Evolutionary conservation across 2,888 invertebrate species (phyloP).

Genomic region (Hybos culiciformis): DNA sequence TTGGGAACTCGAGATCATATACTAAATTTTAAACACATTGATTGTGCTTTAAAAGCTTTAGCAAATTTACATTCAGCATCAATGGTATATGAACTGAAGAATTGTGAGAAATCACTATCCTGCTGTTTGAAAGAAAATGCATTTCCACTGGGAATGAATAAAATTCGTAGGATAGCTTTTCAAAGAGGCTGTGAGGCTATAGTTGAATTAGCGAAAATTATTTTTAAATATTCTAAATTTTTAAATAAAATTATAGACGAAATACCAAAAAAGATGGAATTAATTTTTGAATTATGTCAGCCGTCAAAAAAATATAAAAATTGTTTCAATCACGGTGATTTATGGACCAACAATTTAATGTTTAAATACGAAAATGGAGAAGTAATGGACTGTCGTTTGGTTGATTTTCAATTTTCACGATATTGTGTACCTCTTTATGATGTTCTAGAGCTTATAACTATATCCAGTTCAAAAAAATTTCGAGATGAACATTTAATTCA

Average conservation of each 20-base stretch:
- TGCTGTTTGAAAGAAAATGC: constrained; percentile 30
- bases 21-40: constrained; percentile 32
- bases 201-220: constrained; percentile 22
- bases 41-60: constrained; percentile 29
- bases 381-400: constrained; percentile 45
- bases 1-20: constrained; percentile 23
- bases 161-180: constrained; percentile 24
- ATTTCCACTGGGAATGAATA: constrained; percentile 23
- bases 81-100: constrained; percentile 31
- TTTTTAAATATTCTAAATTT: constrained; percentile 25
- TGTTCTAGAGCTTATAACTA: constrained; percentile 37
- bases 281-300: constrained; percentile 25
- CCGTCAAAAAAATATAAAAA: constrained; percentile 33
- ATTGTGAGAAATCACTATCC: constrained; percentile 18
- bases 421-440: constrained; percentile 55
- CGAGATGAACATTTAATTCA: constrained; percentile 34
- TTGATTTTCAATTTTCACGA: constrained; percentile 55
- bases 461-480: constrained; percentile 36
- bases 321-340: constrained; percentile 35
- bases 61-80: constrained; percentile 36
- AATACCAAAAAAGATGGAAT: constrained; percentile 20
- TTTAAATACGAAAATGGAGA: constrained; percentile 29
- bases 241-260: constrained; percentile 21
- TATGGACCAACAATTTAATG: constrained; percentile 38
- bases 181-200: constrained; percentile 24